Conservation (phyloP, 23 tunicate genomes). For the Diplosoma virens region DNA sequence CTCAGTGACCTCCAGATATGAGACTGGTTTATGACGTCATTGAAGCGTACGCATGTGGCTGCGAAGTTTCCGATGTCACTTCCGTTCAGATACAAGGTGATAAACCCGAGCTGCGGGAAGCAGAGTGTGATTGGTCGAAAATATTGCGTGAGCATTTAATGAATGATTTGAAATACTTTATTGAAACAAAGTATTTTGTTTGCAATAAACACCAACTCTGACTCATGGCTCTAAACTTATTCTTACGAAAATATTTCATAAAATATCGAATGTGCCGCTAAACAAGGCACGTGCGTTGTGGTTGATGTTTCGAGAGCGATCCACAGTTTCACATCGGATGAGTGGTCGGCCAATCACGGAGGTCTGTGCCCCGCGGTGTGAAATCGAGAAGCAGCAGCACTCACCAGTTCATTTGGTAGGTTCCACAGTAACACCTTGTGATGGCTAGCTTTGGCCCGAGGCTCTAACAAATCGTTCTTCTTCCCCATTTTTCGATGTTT, state of each 20-base stretch:
- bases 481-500: too few species aligned
- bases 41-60: slow-evolving; percentile 49
- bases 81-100: slow-evolving; percentile 51
- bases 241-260: background rate
- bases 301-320: background rate
- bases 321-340: background rate
- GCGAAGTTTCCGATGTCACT: slow-evolving; percentile 55
- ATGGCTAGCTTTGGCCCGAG: background rate
- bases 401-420: slow-evolving; percentile 50
- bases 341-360: background rate
- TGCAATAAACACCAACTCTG: too few species aligned
- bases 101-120: slow-evolving; percentile 66
- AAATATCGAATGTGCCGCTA: background rate
- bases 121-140: too few species aligned
- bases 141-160: too few species aligned
- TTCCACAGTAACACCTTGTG: background rate
- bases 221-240: too few species aligned
- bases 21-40: slow-evolving; percentile 49
- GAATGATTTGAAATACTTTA: too few species aligned
- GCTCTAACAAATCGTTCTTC: too few species aligned
- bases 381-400: background rate
- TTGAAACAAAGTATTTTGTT: too few species aligned
- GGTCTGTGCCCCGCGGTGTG: background rate
- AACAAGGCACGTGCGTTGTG: background rate
- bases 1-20: slow-evolving; percentile 66